A percentile compares a stretch with the other conserved stretches of the same genome.
phyloP scores from a whole-genome alignment of 2,888 invertebrate genomes.

The Synanthedon myopaeformis region DNA sequence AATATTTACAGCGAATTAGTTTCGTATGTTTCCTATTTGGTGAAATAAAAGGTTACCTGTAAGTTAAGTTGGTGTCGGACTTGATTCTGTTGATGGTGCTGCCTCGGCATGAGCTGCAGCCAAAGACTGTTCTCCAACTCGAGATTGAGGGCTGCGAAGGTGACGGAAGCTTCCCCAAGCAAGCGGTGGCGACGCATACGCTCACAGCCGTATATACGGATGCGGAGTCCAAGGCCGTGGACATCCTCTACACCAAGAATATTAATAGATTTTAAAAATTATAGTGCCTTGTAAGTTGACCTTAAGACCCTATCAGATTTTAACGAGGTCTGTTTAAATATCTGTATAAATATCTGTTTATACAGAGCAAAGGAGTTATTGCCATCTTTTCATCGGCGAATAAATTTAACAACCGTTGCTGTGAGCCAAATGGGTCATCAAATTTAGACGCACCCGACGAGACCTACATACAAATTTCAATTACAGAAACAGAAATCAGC shows the following conservation, averaged over 20 bases:
- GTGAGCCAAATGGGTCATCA: neutral
- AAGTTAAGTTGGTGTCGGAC: neutral
- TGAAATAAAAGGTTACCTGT: neutral
- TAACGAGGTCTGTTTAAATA: too few relatives aligned
- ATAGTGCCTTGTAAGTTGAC: neutral
- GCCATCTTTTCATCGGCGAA: neutral
- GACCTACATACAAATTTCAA: neutral
- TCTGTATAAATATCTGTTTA: too few relatives aligned
- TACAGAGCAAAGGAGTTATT: too few relatives aligned
- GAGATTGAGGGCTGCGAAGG: conserved; percentile 89
- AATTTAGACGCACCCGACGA: neutral
- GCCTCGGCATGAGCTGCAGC: conserved; percentile 84
- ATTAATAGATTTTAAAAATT: conserved; percentile 8
- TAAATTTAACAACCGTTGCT: neutral
- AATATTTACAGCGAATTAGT: too few relatives aligned
- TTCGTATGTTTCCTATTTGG: too few relatives aligned
- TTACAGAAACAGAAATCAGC: neutral
- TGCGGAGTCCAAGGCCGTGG: conserved; percentile 89
- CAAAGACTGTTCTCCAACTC: conserved; percentile 92
- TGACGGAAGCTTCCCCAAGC: conserved; percentile 90
- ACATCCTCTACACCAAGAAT: conserved; percentile 79
- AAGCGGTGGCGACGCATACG: conserved; percentile 92
- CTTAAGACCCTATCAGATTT: neutral
- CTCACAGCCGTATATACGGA: conserved; percentile 92
- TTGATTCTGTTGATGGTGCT: conserved; percentile 37